A percentile compares a stretch with the other conserved stretches of the same genome.
Evolutionary conservation across 1,140 invertebrate species (phyloP).

Genomic region (Aphelenchoides besseyi): DNA sequence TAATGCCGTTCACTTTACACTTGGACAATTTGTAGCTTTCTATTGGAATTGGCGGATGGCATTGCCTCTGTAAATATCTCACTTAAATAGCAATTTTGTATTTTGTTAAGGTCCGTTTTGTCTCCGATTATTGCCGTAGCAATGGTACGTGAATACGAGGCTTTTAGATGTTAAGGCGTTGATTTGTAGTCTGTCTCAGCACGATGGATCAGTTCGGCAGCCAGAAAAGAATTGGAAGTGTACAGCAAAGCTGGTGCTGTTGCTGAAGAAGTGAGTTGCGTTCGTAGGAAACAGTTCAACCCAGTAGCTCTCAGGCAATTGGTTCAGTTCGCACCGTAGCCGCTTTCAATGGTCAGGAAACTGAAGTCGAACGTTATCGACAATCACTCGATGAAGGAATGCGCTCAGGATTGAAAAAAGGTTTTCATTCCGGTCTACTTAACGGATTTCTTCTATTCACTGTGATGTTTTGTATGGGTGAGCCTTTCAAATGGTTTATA

Average conservation of each 20-base stretch:
- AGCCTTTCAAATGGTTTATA: not conserved
- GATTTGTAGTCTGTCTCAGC: conserved; percentile 24
- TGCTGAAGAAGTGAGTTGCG: conserved; percentile 80
- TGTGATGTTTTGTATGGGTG: conserved; percentile 32
- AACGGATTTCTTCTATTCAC: conserved; percentile 28
- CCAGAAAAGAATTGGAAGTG: conserved; percentile 73
- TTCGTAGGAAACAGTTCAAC: too few species aligned
- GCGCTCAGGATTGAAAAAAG: conserved; percentile 44
- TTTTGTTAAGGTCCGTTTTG: conserved; percentile 41
- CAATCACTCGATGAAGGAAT: conserved; percentile 39
- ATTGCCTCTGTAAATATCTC: conserved; percentile 37
- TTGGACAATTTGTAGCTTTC: conserved; percentile 47
- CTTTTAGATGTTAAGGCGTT: conserved; percentile 24
- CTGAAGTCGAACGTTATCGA: conserved; percentile 66
- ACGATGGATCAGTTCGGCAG: conserved; percentile 53
- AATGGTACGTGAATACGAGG: too few species aligned
- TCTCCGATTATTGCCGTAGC: conserved; percentile 35
- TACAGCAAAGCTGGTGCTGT: conserved; percentile 75
- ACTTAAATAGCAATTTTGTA: conserved; percentile 28
- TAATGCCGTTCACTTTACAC: conserved; percentile 42
- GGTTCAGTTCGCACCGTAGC: conserved; percentile 75
- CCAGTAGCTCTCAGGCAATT: too few species aligned
- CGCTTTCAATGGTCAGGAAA: conserved; percentile 75
- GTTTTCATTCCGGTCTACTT: conserved; percentile 47
- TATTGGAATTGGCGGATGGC: conserved; percentile 46